Base-by-base conservation (phyloP, 2,888 invertebrate species). In the Eurois occulta region DNA sequence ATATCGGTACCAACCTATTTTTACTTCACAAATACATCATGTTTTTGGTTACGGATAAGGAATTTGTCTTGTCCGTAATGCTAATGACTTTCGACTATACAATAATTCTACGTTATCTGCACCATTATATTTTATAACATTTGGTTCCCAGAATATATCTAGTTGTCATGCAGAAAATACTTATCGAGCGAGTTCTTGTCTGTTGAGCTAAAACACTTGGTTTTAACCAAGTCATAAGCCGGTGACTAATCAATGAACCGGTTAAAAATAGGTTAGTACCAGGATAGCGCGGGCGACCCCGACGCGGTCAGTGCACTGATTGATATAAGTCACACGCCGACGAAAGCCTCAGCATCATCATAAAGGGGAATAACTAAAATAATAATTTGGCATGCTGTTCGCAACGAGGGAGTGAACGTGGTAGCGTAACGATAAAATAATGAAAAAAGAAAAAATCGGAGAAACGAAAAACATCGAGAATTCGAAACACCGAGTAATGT, bases 301-400 rank as follows among this genome's bases (percentile, higher is more conserved):
- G 94, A 95, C 95, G 95, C 96, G 96, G 94, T 95, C 96, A 95
- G 95, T 96, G 95, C 94, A 94, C 94, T 94, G 93, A 93, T 94
- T 94, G 93, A 93, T 94, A 94, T 91, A 93, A 93, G 94, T 95
- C 95, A 95, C 94, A 96, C 96, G 96, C 95, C 97, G 97, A 97
- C 96, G 97, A 97, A 97, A 97, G 97, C 97, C 97, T 97, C 97
- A 95, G 95, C 97, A 96, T 96, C 95, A 95, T 94, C 92, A 95
- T 92, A 93, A 92, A 92, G 90, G 94, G 94, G 91, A 89, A 77
- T 93, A 95, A 95, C 94, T 94, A 93, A 95, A 96, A 96, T 93
- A 95, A 95, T 94, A 95, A 94, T 91, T 94, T 96, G 97, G 97
- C 96, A 96, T 96, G 96, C 97, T 96, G 96, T 96, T 96, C 95